A percentile compares a stretch with the other conserved stretches of the same genome.
Conservation (phyloP, 2,888 invertebrate genomes). For the Cotesia congregata region DNA sequence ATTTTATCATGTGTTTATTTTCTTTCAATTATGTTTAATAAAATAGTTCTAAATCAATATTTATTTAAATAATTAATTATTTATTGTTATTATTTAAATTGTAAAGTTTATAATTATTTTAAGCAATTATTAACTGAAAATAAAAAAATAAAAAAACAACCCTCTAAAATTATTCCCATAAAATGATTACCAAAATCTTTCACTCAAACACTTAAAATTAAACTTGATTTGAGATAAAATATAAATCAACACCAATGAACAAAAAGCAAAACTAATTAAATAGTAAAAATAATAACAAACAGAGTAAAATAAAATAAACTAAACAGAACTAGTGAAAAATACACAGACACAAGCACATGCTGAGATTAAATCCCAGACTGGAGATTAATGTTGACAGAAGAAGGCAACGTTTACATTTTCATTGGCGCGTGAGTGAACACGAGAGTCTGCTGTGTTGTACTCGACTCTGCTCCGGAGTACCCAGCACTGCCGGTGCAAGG, state of each 20-base stretch:
- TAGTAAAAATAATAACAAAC: constrained; percentile 14
- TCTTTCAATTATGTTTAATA: too few species aligned
- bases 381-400: constrained; percentile 32
- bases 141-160: too few species aligned
- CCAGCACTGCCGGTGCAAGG: not conserved
- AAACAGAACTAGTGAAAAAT: constrained; percentile 12
- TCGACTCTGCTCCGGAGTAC: not conserved
- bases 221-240: not conserved
- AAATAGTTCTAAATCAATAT: too few species aligned
- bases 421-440: constrained; percentile 18
- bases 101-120: too few species aligned
- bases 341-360: constrained; percentile 7
- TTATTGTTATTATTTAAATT: too few species aligned
- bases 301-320: constrained; percentile 17
- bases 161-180: too few species aligned
- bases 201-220: too few species aligned
- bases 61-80: too few species aligned
- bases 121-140: too few species aligned
- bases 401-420: constrained; percentile 23
- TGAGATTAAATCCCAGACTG: constrained; percentile 13
- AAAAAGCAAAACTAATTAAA: not conserved
- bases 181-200: too few species aligned
- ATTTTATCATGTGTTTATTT: too few species aligned
- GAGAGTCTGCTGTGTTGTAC: not conserved
- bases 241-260: not conserved